Conservation (phyloP, 2,888 invertebrate species). For the Caenorhabditis becei region DNA sequence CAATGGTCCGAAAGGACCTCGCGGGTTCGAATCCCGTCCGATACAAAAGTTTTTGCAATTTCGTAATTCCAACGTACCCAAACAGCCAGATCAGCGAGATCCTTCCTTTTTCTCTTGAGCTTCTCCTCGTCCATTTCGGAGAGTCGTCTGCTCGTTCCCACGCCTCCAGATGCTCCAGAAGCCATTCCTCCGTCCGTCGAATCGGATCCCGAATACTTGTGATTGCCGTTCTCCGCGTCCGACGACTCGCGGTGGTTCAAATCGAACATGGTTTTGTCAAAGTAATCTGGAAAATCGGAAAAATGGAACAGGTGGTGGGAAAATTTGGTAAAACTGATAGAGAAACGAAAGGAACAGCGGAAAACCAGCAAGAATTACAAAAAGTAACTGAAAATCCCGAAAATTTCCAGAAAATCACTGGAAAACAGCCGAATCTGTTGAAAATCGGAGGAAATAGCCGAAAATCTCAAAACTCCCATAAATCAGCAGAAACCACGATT, state of each 20-base stretch:
- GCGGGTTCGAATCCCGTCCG: too few relatives aligned
- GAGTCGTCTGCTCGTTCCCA: slow-evolving; percentile 21
- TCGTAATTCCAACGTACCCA: slow-evolving; percentile 32
- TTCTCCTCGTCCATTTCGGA: neutral
- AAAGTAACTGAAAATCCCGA: too few relatives aligned
- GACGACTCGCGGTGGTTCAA: slow-evolving; percentile 25
- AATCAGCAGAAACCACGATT: too few relatives aligned
- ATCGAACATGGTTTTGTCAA: slow-evolving; percentile 28
- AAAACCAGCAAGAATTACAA: too few relatives aligned
- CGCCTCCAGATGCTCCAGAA: slow-evolving; percentile 2
- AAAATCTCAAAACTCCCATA: too few relatives aligned
- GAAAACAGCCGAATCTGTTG: too few relatives aligned
- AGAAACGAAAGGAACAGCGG: too few relatives aligned
- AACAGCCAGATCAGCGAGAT: slow-evolving; percentile 42
- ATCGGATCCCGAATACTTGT: slow-evolving; percentile 10
- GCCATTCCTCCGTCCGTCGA: slow-evolving; percentile 22
- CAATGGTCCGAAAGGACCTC: too few relatives aligned
- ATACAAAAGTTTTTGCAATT: too few relatives aligned
- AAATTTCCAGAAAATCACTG: too few relatives aligned
- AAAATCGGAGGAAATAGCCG: too few relatives aligned
- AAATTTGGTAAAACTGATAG: too few relatives aligned
- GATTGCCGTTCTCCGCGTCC: slow-evolving; percentile 36
- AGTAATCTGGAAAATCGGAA: neutral
- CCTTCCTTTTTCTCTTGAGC: slow-evolving; percentile 11
- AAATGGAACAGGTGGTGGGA: neutral